These are phyloP conservation scores for Lophochroa leadbeateri DNA, from an alignment of 2,113 vertebrate genomes.

Conservation along the genomic window DNA sequence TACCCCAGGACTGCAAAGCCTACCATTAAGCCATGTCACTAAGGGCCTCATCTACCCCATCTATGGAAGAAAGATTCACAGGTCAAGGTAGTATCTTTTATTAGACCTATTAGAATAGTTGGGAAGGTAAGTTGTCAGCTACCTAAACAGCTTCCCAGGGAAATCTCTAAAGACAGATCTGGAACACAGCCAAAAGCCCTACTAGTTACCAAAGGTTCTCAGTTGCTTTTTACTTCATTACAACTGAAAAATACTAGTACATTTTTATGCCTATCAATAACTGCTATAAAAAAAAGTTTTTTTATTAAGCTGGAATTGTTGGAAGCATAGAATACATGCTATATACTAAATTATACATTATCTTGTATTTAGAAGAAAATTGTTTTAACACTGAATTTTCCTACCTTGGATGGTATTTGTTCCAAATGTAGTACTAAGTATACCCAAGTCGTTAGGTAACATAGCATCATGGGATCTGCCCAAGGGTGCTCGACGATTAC, in stretches of 20 bases:
- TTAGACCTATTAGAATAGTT: not conserved
- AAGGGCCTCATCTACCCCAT: too few species aligned
- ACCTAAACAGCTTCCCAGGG: not conserved
- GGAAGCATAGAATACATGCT: not conserved
- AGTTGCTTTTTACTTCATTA: not conserved
- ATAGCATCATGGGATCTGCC: constrained; percentile 76
- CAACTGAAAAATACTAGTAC: not conserved
- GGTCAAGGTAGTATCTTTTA: not conserved
- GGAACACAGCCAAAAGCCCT: not conserved
- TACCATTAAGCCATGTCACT: too few species aligned
- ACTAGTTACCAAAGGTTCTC: not conserved
- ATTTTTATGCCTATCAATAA: not conserved
- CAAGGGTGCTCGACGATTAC: constrained; percentile 69
- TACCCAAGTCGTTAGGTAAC: constrained; percentile 75
- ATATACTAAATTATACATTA: not conserved
- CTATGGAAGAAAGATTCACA: not conserved
- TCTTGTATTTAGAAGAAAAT: not conserved
- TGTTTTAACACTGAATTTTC: not conserved
- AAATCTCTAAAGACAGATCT: not conserved
- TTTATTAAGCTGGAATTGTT: not conserved
- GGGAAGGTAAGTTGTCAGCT: not conserved
- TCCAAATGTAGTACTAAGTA: constrained; percentile 79
- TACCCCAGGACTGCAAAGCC: too few species aligned
- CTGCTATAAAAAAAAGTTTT: not conserved
- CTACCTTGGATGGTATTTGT: constrained; percentile 61